Evolutionary conservation across 2,113 vertebrate species (phyloP).

Genomic region (Leptocoma aspasia): DNA sequence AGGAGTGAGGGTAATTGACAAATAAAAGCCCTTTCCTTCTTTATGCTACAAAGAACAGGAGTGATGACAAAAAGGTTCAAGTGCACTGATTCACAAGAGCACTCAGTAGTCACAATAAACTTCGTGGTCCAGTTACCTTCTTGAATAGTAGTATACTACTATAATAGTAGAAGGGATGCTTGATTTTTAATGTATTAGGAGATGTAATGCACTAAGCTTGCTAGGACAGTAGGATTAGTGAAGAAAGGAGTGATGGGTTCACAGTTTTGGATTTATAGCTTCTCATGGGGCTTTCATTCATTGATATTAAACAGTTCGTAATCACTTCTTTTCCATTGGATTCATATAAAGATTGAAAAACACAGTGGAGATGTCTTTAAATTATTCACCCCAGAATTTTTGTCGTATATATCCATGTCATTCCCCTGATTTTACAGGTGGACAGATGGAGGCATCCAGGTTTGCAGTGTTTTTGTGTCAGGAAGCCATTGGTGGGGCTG

Average conservation of each 20-base stretch:
- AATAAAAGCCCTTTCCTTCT: neutral
- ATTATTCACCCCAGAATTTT: neutral
- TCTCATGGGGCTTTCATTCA: neutral
- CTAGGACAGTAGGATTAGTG: neutral
- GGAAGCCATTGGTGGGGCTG: neutral
- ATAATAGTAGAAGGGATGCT: too few species aligned
- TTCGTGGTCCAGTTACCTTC: neutral
- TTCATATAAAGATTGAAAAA: neutral
- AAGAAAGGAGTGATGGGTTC: neutral
- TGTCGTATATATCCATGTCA: fast-evolving
- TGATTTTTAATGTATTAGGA: neutral
- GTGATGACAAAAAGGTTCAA: neutral
- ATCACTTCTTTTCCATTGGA: neutral
- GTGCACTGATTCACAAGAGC: neutral
- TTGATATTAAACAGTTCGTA: neutral
- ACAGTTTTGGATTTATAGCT: neutral
- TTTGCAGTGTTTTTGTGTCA: neutral
- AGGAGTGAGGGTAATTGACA: neutral
- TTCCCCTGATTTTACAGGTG: neutral
- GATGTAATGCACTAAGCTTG: neutral
- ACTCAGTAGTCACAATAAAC: fast-evolving
- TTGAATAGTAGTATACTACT: too few species aligned
- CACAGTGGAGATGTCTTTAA: neutral
- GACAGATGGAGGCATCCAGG: fast-evolving
- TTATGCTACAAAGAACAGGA: fast-evolving